Evolutionary conservation across 2,888 invertebrate species (phyloP).

Genomic region (Apocheima hispidaria): DNA sequence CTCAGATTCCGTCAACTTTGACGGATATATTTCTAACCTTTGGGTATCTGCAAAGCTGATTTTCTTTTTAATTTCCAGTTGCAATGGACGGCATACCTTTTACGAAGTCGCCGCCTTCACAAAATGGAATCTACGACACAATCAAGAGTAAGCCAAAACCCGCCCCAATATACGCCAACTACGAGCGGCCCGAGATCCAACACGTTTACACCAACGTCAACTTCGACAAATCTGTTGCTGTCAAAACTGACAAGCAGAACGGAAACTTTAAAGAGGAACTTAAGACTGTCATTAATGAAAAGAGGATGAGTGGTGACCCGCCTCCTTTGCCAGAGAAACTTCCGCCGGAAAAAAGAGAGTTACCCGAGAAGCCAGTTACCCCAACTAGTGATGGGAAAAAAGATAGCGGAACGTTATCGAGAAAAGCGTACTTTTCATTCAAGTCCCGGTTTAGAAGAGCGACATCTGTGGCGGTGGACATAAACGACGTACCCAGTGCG

Average conservation of each 20-base stretch:
- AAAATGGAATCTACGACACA: conserved; percentile 68
- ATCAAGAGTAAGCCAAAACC: conserved; percentile 51
- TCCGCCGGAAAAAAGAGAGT: conserved; percentile 42
- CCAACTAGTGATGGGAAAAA: conserved; percentile 74
- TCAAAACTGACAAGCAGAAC: conserved; percentile 73
- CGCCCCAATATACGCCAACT: conserved; percentile 73
- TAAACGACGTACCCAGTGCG: conserved; percentile 84
- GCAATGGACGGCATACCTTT: conserved; percentile 79
- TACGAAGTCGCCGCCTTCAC: conserved; percentile 60
- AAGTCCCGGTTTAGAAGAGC: conserved; percentile 88
- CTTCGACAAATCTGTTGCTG: conserved; percentile 63
- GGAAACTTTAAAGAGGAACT: conserved; percentile 74
- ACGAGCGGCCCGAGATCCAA: conserved; percentile 61
- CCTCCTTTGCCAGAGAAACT: conserved; percentile 73
- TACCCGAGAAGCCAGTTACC: conserved; percentile 68
- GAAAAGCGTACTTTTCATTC: conserved; percentile 84
- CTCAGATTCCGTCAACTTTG: no score
- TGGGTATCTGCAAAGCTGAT: no score
- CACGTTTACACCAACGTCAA: conserved; percentile 71
- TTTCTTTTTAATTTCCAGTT: conserved; percentile 56
- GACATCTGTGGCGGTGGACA: conserved; percentile 84
- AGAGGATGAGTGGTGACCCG: conserved; percentile 71
- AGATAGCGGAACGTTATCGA: conserved; percentile 74
- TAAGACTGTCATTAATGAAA: conserved; percentile 74
- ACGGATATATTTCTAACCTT: no score